Evolutionary conservation across 2,888 invertebrate genomes (phyloP).

Genomic region (Ephialtes manifestator): DNA sequence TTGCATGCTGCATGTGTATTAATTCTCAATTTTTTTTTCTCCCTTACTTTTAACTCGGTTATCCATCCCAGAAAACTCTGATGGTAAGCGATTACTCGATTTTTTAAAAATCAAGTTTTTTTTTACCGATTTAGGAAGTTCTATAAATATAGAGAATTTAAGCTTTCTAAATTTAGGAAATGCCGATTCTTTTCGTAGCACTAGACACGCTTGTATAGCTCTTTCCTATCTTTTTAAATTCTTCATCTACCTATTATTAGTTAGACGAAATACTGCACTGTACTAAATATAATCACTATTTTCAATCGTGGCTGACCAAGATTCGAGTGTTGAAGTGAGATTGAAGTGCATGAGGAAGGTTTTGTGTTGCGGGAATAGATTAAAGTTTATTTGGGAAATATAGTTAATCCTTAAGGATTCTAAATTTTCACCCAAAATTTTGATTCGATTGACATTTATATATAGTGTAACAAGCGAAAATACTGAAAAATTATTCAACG

Average conservation of each 20-base stretch:
- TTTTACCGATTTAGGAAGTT: background rate
- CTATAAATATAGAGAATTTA: background rate
- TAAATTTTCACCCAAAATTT: no score
- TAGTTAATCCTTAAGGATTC: background rate
- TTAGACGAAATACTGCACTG: background rate
- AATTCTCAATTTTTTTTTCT: conserved; percentile 75
- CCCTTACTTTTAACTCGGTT: conserved; percentile 69
- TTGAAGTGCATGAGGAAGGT: background rate
- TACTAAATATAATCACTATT: background rate
- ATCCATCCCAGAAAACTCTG: conserved; percentile 84
- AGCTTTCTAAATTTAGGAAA: conserved; percentile 10
- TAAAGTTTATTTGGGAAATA: background rate
- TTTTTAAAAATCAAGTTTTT: conserved; percentile 34
- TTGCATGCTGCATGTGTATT: conserved; percentile 82
- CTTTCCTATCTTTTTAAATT: background rate
- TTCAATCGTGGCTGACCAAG: background rate
- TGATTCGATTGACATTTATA: no score
- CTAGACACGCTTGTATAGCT: background rate
- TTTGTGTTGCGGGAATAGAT: background rate
- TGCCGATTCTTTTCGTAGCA: conserved; percentile 18
- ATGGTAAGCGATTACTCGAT: conserved; percentile 82
- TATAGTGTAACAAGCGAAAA: no score
- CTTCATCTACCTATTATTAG: background rate
- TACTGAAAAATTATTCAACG: no score
- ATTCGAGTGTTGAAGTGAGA: background rate